Percentiles rank a stretch among this genome's conserved stretches.
These are phyloP conservation scores for Scarus forsteni DNA, from an alignment of 2,797 vertebrate genomes.

Conservation along the genomic window DNA sequence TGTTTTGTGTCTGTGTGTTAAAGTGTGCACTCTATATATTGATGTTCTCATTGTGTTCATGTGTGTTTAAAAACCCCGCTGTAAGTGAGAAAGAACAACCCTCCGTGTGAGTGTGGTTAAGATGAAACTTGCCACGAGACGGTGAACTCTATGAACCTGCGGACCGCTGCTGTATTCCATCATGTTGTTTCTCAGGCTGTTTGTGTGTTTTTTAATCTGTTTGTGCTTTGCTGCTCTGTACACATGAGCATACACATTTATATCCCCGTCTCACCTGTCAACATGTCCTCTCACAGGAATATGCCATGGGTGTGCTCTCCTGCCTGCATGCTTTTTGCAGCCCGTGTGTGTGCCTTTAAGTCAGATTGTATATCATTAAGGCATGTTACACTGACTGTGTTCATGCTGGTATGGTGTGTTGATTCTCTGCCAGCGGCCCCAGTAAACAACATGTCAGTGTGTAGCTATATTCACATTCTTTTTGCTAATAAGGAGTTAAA, in stretches of 20 bases:
- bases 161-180: neutral
- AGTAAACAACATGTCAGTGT: conserved; percentile 22
- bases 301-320: conserved; percentile 2
- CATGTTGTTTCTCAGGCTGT: conserved; percentile 18
- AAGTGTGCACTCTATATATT: conserved; percentile 40
- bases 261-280: conserved; percentile 21
- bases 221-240: conserved; percentile 14
- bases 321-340: conserved; percentile 8
- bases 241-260: conserved; percentile 15
- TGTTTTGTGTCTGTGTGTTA: conserved; percentile 30
- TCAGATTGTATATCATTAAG: conserved; percentile 53
- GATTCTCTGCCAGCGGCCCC: conserved; percentile 30
- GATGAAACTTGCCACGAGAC: conserved; percentile 30
- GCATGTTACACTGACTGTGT: conserved; percentile 39
- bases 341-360: conserved; percentile 23
- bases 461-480: conserved; percentile 45
- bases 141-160: conserved; percentile 43
- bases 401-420: conserved; percentile 8
- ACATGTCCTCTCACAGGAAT: conserved; percentile 16
- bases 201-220: conserved; percentile 27
- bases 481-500: conserved; percentile 33
- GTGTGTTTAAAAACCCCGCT: conserved; percentile 49
- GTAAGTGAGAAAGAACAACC: conserved; percentile 54
- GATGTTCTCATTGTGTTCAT: conserved; percentile 48
- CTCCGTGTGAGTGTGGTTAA: conserved; percentile 24